Conservation (phyloP, 2,797 vertebrate species). For the Menidia menidia region DNA sequence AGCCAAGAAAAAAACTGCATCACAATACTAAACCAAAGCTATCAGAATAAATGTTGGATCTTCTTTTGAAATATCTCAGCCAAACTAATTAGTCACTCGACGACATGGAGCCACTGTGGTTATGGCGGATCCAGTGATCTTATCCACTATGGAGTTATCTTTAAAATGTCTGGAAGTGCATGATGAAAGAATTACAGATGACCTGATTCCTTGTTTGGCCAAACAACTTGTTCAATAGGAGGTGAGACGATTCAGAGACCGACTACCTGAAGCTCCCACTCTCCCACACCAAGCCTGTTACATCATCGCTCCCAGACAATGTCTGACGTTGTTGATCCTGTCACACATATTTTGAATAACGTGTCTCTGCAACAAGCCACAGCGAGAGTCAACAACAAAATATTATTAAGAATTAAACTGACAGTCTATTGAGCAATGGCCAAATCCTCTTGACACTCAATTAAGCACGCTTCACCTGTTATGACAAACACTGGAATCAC, state of each 20-base stretch:
- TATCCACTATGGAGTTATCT: background rate
- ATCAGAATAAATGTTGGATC: background rate
- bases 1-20: too few species aligned
- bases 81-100: background rate
- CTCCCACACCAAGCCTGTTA: background rate
- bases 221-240: conserved; percentile 41
- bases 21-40: too few species aligned
- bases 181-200: conserved; percentile 1
- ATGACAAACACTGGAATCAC: background rate
- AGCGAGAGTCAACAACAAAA: background rate
- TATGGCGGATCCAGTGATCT: background rate
- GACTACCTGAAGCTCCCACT: conserved; percentile 22
- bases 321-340: background rate
- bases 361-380: background rate
- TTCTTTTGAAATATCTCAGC: conserved; percentile 2
- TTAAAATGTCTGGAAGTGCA: background rate
- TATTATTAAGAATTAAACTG: background rate
- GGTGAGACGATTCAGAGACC: conserved; percentile 37
- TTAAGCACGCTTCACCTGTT: background rate
- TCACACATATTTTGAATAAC: background rate
- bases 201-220: conserved; percentile 9
- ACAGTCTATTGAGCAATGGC: background rate
- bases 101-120: background rate
- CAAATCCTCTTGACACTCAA: background rate
- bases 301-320: background rate